These are phyloP conservation scores for Trididemnum nubilum DNA, from an alignment of 23 tunicate species.

Conservation along the genomic window DNA sequence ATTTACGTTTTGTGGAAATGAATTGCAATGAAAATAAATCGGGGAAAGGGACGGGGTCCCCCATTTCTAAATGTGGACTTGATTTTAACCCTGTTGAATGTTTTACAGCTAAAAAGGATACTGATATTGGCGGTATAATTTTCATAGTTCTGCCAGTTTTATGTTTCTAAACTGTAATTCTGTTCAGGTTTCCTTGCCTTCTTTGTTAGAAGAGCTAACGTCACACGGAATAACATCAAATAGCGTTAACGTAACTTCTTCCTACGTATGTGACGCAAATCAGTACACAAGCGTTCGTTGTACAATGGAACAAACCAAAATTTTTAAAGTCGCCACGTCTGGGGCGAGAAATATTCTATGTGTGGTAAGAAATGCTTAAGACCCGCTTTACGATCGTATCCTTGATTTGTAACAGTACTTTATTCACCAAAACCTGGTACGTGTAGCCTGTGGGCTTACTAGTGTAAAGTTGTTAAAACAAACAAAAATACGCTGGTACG, in stretches of 20 bases:
- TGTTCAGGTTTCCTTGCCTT: neutral
- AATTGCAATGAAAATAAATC: neutral
- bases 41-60: neutral
- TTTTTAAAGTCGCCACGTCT: constrained; percentile 39
- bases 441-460: no score
- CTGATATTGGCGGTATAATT: no score
- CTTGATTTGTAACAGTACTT: no score
- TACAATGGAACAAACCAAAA: constrained; percentile 8
- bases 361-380: constrained; percentile 25
- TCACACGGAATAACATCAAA: neutral
- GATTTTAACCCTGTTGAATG: no score
- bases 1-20: no score
- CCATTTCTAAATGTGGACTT: no score
- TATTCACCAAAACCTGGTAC: no score
- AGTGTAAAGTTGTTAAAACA: no score
- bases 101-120: no score
- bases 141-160: no score
- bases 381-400: no score
- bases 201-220: constrained; percentile 1
- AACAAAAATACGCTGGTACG: no score
- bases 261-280: constrained; percentile 29
- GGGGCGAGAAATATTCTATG: constrained; percentile 58
- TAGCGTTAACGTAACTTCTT: neutral
- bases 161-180: neutral
- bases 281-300: constrained; percentile 19